phyloP scores from a whole-genome alignment of 53 echinoderm and acorn worm species.

The Hippasteria phrygiana region DNA sequence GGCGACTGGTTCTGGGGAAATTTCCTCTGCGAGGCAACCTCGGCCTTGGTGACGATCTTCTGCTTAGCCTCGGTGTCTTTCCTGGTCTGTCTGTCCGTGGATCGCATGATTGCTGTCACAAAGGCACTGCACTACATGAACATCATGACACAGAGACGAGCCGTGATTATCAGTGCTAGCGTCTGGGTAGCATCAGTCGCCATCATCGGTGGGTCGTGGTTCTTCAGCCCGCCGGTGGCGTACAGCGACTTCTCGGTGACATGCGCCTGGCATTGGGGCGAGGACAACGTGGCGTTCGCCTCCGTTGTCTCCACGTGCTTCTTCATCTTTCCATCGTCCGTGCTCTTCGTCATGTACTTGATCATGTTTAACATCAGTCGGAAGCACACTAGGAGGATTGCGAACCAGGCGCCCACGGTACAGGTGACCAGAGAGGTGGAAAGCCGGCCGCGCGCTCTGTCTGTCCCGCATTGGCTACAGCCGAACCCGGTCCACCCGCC shows the following conservation, averaged over 20 bases:
- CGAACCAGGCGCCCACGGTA: slow-evolving; percentile 29
- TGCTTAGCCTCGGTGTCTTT: slow-evolving; percentile 67
- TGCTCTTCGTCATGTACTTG: slow-evolving; percentile 52
- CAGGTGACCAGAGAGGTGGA: not conserved
- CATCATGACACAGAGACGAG: slow-evolving; percentile 36
- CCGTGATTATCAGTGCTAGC: slow-evolving; percentile 27
- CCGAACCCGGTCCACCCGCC: not conserved
- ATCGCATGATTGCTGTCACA: slow-evolving; percentile 61
- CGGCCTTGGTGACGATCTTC: slow-evolving; percentile 68
- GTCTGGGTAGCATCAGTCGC: slow-evolving; percentile 46
- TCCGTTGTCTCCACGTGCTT: slow-evolving; percentile 33
- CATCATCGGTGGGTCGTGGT: slow-evolving; percentile 47
- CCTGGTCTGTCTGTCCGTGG: slow-evolving; percentile 60
- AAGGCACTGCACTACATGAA: slow-evolving; percentile 54
- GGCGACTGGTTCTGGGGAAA: slow-evolving; percentile 61
- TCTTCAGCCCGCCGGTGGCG: slow-evolving; percentile 46
- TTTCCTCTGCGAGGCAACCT: slow-evolving; percentile 39
- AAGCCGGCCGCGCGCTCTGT: slow-evolving; percentile 1
- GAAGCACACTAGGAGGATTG: slow-evolving; percentile 59
- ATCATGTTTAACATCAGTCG: slow-evolving; percentile 54
- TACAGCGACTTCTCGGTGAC: slow-evolving; percentile 56
- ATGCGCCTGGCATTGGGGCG: slow-evolving; percentile 58
- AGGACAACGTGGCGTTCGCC: slow-evolving; percentile 17
- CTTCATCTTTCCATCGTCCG: slow-evolving; percentile 55
- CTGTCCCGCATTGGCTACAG: not conserved